Base-by-base conservation (phyloP, 2,888 invertebrate genomes). In the Endotricha flammealis region DNA sequence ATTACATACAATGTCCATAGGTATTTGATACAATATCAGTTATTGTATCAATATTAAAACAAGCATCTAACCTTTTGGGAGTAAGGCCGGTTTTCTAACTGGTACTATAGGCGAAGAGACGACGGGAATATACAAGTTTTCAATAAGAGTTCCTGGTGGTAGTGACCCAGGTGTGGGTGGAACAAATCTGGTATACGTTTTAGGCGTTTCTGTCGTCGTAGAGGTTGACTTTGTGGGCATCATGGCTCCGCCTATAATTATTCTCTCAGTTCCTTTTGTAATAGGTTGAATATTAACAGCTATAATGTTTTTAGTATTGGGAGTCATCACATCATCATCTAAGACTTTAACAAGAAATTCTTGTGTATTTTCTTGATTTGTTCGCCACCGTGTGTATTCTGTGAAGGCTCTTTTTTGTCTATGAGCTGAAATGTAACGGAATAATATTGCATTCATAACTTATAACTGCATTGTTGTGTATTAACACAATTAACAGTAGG, bases 291-390 rank as follows among this genome's bases (percentile, higher is more conserved):
- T 79, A 41, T 83, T 81, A 8, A 83, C 56, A 31, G 78, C 83
- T 24, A 71, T 54, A 13, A 83, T 47, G 47, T 62, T 57, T 29
- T 66, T 65, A 7, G 57, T 38, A 10, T 39, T 59, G 7, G 62
- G 35, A 20, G 71, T 62, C 30, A 70, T 46, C 24, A 71, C 25
- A 16, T 79, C 80, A 20, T 86, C 86, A 41, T 86, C 86, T 38
- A 82, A 69, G 42, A 86, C 74, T 59, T 85, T 78, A n/a, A 86
- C 81, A 42, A 86, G 57, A 42, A 86, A 86, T 45, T 82, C 77
- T 38, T 62, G 63, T 28, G 77, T 68, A 1, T 70, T 64, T 34
- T 66, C 69, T 44, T 55, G 38, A 46, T 72, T 74, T 14, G 65
- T 55, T 38, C 54, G 61, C 85, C 85, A 86, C 46, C 86, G 65